Conservation (phyloP, 2,888 invertebrate genomes). For the Dyspetes luteomarginatus region DNA sequence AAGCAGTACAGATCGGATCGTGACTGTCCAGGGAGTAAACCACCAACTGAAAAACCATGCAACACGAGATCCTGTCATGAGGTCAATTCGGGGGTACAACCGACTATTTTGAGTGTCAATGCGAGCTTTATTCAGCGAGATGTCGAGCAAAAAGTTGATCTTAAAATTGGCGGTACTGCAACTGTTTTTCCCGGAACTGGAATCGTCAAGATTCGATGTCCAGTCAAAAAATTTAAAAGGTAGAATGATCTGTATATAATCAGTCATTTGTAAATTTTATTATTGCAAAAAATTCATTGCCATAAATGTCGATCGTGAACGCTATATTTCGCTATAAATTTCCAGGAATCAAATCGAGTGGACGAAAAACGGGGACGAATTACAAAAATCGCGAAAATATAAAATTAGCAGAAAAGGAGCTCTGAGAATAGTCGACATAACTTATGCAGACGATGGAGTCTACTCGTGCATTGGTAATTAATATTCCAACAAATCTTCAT, state of each 20-base stretch:
- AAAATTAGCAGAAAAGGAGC: conserved; percentile 97
- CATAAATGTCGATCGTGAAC: background rate
- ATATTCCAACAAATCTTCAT: background rate
- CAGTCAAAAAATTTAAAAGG: conserved; percentile 90
- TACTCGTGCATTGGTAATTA: conserved; percentile 91
- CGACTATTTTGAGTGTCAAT: conserved; percentile 91
- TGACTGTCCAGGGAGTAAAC: conserved; percentile 90
- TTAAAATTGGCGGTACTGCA: conserved; percentile 96
- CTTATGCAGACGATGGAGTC: conserved; percentile 91
- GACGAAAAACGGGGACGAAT: conserved; percentile 93
- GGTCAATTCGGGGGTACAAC: conserved; percentile 88
- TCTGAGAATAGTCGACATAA: conserved; percentile 92
- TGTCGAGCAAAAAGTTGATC: conserved; percentile 90
- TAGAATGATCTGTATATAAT: no score
- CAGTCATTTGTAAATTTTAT: no score
- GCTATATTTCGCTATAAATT: conserved; percentile 38
- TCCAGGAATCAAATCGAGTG: conserved; percentile 92
- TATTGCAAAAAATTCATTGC: no score
- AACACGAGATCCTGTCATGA: conserved; percentile 90
- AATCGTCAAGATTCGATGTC: conserved; percentile 96
- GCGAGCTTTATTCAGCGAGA: conserved; percentile 92
- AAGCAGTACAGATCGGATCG: conserved; percentile 91
- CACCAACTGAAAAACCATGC: conserved; percentile 92
- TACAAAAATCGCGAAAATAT: conserved; percentile 91
- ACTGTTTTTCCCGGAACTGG: conserved; percentile 94